A percentile compares a stretch with the other conserved stretches of the same genome.
These are phyloP conservation scores for Mugil cephalus DNA, from an alignment of 2,113 vertebrate species.

Conservation along the genomic window DNA sequence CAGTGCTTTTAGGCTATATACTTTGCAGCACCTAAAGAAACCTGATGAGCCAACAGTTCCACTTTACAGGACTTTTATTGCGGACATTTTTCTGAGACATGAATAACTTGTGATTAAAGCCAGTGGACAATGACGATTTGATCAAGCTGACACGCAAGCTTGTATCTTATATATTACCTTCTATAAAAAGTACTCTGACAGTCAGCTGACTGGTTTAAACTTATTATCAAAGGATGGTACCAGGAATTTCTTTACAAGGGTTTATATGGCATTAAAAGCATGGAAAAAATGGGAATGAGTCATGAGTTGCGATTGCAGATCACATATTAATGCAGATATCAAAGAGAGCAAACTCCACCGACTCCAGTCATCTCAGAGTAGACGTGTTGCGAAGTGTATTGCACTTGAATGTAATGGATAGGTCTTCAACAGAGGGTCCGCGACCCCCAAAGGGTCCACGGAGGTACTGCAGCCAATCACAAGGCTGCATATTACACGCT, in stretches of 20 bases:
- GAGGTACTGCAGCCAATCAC: too few species aligned
- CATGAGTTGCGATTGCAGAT: neutral
- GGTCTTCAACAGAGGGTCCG: too few species aligned
- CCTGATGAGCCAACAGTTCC: constrained; percentile 45
- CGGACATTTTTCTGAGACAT: constrained; percentile 26
- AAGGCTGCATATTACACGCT: too few species aligned
- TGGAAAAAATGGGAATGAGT: neutral
- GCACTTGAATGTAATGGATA: too few species aligned
- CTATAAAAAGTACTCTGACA: constrained; percentile 12
- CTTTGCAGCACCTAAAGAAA: constrained; percentile 39
- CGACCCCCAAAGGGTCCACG: too few species aligned
- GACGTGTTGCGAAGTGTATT: too few species aligned
- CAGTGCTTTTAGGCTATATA: constrained; percentile 15
- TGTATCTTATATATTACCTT: too few species aligned
- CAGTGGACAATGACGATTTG: constrained; percentile 26
- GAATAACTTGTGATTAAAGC: constrained; percentile 49
- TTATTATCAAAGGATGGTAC: neutral
- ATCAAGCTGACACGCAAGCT: constrained; percentile 10
- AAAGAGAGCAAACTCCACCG: too few species aligned
- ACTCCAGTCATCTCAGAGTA: too few species aligned
- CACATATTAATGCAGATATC: constrained; percentile 3
- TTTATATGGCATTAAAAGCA: constrained; percentile 6
- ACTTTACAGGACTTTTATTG: constrained; percentile 34
- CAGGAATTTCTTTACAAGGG: constrained; percentile 6
- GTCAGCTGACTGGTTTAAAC: constrained; percentile 16